Percentiles rank a stretch among this genome's conserved stretches.
Conservation (phyloP, 2,113 vertebrate species). For the Amblyornis subalaris region DNA sequence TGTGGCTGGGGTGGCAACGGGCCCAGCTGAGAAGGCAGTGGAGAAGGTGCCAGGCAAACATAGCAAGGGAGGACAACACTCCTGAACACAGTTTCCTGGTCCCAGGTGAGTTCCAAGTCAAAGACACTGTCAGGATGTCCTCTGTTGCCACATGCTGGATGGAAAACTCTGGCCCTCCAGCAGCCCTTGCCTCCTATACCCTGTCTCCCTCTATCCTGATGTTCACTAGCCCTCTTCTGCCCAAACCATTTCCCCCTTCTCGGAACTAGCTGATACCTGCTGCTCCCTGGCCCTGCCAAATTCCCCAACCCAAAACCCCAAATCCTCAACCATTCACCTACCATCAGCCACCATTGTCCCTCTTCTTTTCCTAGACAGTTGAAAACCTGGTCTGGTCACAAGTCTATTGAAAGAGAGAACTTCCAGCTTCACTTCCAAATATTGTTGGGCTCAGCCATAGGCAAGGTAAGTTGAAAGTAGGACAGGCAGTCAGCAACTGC, state of each 20-base stretch:
- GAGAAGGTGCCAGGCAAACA: not conserved
- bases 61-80: fast-evolving
- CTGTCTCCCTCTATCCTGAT: not conserved
- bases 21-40: not conserved
- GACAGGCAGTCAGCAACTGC: not conserved
- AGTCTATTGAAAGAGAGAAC: not conserved
- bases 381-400: not conserved
- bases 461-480: not conserved
- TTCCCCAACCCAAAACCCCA: not conserved
- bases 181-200: not conserved
- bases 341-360: not conserved
- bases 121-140: not conserved
- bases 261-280: not conserved
- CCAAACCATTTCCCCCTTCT: not conserved
- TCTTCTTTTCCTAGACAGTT: not conserved
- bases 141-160: not conserved
- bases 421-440: not conserved
- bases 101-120: not conserved
- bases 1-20: not conserved
- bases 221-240: not conserved
- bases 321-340: not conserved
- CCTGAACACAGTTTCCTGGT: not conserved
- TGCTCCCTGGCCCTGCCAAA: not conserved
- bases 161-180: not conserved
- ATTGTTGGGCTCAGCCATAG: not conserved